Evolutionary conservation across 2,888 invertebrate species (phyloP).

Genomic region (Agapostemon virescens): DNA sequence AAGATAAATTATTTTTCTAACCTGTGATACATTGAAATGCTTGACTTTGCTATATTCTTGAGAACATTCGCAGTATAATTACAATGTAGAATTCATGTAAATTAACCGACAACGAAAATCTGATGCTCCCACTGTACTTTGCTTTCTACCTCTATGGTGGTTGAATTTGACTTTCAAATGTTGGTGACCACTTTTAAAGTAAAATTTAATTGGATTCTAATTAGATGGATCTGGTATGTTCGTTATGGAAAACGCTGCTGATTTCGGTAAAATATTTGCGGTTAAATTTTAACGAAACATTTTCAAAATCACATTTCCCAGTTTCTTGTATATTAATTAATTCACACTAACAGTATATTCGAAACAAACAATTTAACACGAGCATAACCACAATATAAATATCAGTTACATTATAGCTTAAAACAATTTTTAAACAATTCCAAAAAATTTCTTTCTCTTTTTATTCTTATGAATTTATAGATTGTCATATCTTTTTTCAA

Average conservation of each 20-base stretch:
- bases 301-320: too few species aligned
- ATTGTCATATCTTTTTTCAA: too few species aligned
- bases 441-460: too few species aligned
- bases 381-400: too few species aligned
- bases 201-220: not conserved
- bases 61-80: not conserved
- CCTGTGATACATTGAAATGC: not conserved
- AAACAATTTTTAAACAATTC: too few species aligned
- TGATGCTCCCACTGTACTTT: not conserved
- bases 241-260: not conserved
- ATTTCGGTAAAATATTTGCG: not conserved
- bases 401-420: too few species aligned
- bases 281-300: not conserved
- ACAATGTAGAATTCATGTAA: not conserved
- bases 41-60: not conserved
- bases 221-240: not conserved
- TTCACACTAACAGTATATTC: too few species aligned
- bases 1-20: not conserved
- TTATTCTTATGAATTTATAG: too few species aligned
- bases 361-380: too few species aligned
- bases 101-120: not conserved
- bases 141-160: not conserved
- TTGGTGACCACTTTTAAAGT: not conserved
- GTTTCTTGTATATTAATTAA: too few species aligned
- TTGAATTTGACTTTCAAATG: slow-evolving; percentile 1